Evolutionary conservation across 2,113 vertebrate species (phyloP), one percentile per base, ranked within the genome.

Genomic region (Xenopus tropicalis): DNA sequence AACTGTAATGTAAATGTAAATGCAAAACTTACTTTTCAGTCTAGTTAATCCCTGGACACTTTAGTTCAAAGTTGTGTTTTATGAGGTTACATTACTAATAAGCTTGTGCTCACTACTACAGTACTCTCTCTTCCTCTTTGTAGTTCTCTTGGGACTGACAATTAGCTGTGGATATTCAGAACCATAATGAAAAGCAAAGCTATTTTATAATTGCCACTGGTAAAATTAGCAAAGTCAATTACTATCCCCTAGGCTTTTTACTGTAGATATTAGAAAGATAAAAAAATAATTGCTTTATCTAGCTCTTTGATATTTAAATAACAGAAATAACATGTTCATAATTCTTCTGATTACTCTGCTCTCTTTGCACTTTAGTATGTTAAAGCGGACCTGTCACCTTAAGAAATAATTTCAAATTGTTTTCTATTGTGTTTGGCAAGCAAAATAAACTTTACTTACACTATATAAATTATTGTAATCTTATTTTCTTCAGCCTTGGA

Each of bases 221-320:
- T 88, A 89, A 91, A 90, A 93, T 92, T 90, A 93, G 85, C 83
- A 82, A 85, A 91, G 89, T 86, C 86, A 89, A 85, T 93, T 93
- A 91, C 89, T 91, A 88, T 87, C 84, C 87, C 85, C 82, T 80
- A 83, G 86, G 84, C 86, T 85, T 90, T 86, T 91, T 88, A 88
- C 85, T 88, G 80, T 86, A 90, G 91, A 91, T 87, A 85, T 86
- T 86, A 87, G 79, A 79, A 83, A 81, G 80, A 85, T 87, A 85
- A 78, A 82, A n/a, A 87, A 85, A 85, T 87, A 91, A 91, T 88
- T 92, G 88, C 89, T 84, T 83, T 87, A 88, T 88, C 85, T 89
- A 88, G 86, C 72, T 79, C 88, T 91, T 89, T 87, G 86, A 85
- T 89, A 90, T 89, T 90, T 89, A 91, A 91, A 87, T 87, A 90